Base-by-base conservation (phyloP, 1,140 invertebrate genomes). In the Camponotus pennsylvanicus region DNA sequence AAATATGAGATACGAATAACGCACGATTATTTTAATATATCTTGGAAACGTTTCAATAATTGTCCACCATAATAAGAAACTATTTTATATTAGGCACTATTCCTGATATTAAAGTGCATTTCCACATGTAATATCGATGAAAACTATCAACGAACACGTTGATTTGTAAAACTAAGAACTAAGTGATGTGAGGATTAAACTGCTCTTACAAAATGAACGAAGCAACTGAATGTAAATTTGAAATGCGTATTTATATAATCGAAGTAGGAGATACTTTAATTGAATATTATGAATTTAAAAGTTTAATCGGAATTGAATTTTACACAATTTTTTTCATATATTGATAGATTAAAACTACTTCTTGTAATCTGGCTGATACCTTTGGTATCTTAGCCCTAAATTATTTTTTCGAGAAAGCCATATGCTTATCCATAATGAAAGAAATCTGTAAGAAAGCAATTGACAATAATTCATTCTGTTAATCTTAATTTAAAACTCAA, bases 201-300 rank as follows among this genome's bases (percentile, higher is more conserved):
- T 42, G 77, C n/a, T 71, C 9, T 11, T 55, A 18, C 18, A 79
- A 79, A 27, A 63, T 42, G 13, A 73, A 67, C 8, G 4, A 71
- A 34, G 32, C 69, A 83, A 42, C 27, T 83, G 40, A 82, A 15
- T 18, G 11, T 40, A 75, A 18, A 61, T 57, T 57, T 34, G 49
- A 75, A 63, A 45, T 83, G 9, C n/a, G 13, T 73, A 73, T 57
- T 80, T 80, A 83, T 75, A 73, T 49, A 34, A 73, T 21, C 55
- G 52, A 59, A 79, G 8, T 67, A 69, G 73, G 40, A 61, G 27
- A 82, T 82, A 82, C 4, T 42, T 82, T 61, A 73, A 73, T 73
- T 73, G 11, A 61, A 82, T 21, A 71, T 82, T 82, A 45, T 82
- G 1, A 73, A 73, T 73, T 59, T 40, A n/a, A 82, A 82, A 6